Conservation (phyloP, 53 echinoderm and acorn worm genomes). For the Patiria pectinifera region DNA sequence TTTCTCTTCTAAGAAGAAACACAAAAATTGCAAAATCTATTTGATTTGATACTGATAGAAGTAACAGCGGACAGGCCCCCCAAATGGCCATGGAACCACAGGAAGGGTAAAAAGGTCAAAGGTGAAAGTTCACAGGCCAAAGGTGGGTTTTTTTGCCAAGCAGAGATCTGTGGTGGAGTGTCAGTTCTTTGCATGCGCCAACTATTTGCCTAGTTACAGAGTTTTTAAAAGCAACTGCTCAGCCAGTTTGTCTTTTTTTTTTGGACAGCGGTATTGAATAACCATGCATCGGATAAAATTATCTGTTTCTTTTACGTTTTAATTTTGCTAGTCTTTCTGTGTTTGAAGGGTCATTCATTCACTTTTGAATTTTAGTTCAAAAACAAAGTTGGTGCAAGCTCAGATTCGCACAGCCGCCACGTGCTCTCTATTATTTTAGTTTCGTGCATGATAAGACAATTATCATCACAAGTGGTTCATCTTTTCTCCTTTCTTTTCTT, state of each 20-base stretch:
- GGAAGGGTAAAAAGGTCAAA: constrained; percentile 42
- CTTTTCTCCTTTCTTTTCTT: constrained; percentile 9
- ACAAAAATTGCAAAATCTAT: not conserved
- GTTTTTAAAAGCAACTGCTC: not conserved
- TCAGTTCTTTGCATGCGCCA: not conserved
- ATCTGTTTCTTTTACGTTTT: no score
- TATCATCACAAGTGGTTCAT: not conserved
- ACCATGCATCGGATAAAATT: no score
- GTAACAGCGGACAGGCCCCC: constrained; percentile 8
- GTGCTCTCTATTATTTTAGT: not conserved
- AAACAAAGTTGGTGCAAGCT: not conserved
- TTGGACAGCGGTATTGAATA: no score
- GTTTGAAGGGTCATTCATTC: no score
- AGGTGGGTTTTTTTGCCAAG: constrained; percentile 10
- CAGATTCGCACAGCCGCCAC: not conserved
- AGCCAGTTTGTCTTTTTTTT: no score
- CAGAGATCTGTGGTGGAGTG: not conserved
- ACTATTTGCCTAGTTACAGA: not conserved
- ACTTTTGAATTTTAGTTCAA: no score
- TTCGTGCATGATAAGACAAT: constrained; percentile 1
- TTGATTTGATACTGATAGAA: constrained; percentile 25
- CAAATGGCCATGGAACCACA: constrained; percentile 38
- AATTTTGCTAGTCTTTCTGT: no score
- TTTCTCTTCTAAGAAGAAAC: not conserved
- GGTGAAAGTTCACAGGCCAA: constrained; percentile 36